Conservation (phyloP, 2,888 invertebrate species). For the Pharmacophagus antenor region DNA sequence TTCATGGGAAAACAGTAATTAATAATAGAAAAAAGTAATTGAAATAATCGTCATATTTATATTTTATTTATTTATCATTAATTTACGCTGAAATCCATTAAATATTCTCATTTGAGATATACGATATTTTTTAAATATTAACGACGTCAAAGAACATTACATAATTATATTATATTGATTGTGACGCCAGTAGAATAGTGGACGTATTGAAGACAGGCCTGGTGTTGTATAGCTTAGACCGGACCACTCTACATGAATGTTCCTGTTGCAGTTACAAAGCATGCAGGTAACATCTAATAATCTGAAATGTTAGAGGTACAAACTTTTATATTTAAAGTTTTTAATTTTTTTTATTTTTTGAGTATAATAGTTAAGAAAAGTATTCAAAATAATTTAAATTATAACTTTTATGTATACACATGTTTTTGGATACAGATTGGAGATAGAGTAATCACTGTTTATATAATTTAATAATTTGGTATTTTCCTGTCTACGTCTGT, state of each 20-base stretch:
- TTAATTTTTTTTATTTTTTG: too few relatives aligned
- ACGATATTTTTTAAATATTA: not conserved
- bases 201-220: not conserved
- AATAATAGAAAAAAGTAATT: too few relatives aligned
- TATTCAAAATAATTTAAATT: too few relatives aligned
- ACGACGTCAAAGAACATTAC: slow-evolving; percentile 2
- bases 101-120: not conserved
- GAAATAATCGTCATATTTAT: not conserved
- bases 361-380: too few relatives aligned
- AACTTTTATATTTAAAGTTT: too few relatives aligned
- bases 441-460: too few relatives aligned
- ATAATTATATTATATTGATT: not conserved
- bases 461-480: too few relatives aligned
- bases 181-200: not conserved
- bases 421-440: too few relatives aligned
- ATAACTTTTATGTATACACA: too few relatives aligned
- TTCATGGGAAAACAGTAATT: not conserved
- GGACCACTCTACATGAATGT: not conserved
- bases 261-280: not conserved
- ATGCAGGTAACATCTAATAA: not conserved
- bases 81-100: not conserved
- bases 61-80: not conserved
- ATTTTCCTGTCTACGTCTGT: too few relatives aligned
- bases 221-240: not conserved
- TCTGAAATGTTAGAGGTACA: slow-evolving; percentile 2